A percentile compares a stretch with the other conserved stretches of the same genome.
Conservation (phyloP, 1,140 invertebrate species). For the Acyrthosiphon pisum region DNA sequence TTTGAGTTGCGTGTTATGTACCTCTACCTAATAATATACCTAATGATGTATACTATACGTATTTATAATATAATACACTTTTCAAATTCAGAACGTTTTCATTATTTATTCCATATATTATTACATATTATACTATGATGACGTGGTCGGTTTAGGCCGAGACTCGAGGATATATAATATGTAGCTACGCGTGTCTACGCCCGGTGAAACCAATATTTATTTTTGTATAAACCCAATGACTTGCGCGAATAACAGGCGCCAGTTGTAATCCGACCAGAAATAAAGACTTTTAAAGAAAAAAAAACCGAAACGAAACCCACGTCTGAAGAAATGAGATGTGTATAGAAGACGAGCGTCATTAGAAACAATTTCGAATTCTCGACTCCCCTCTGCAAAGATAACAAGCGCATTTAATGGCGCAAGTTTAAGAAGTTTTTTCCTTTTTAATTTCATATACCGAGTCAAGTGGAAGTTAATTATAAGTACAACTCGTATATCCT, state of each 20-base stretch:
- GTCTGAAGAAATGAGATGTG: not conserved
- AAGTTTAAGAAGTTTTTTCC: slow-evolving; percentile 14
- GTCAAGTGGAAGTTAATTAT: not conserved
- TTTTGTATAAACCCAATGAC: slow-evolving; percentile 50
- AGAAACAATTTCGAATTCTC: not conserved
- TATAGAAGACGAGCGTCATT: not conserved
- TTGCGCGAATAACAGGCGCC: slow-evolving; percentile 56
- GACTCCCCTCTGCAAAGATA: not conserved
- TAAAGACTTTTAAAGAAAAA: slow-evolving; percentile 21
- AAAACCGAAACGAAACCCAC: slow-evolving; percentile 4
- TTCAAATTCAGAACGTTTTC: not conserved
- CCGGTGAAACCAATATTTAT: slow-evolving; percentile 53
- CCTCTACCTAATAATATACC: not conserved
- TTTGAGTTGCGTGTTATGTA: not conserved
- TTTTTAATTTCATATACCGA: not conserved
- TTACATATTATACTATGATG: not conserved
- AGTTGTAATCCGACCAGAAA: slow-evolving; percentile 4
- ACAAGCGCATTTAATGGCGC: slow-evolving; percentile 12
- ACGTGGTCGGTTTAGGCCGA: not conserved
- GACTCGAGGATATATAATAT: not conserved
- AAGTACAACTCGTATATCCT: not conserved
- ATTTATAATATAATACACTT: not conserved
- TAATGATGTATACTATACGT: not conserved
- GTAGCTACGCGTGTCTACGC: not conserved
- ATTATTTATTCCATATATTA: slow-evolving; percentile 1